These are phyloP conservation scores for Sebastes trivittatus DNA, from an alignment of 2,797 vertebrate genomes.

Conservation along the genomic window DNA sequence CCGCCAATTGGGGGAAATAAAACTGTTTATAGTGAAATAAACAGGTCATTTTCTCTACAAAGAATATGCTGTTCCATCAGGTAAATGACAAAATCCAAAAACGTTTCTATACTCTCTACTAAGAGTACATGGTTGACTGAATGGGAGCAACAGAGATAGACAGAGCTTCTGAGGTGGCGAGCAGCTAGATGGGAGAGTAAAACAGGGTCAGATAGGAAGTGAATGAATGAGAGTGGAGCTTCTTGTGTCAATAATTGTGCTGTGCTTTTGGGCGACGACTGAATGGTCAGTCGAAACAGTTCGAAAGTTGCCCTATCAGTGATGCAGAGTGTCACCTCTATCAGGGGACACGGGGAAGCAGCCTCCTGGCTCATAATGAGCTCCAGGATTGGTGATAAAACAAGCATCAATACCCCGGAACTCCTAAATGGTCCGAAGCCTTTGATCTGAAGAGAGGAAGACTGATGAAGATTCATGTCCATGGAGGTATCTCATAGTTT, in stretches of 20 bases:
- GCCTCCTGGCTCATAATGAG: slow-evolving; percentile 52
- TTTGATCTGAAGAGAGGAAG: slow-evolving; percentile 40
- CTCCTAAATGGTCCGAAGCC: slow-evolving; percentile 14
- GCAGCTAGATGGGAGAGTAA: not conserved
- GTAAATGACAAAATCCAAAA: not conserved
- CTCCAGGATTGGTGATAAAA: slow-evolving; percentile 52
- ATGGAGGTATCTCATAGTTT: slow-evolving; percentile 20
- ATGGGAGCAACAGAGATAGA: not conserved
- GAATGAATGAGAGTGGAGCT: slow-evolving; percentile 28
- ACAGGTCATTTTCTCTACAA: slow-evolving; percentile 4
- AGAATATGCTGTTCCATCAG: not conserved
- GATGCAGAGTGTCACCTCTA: slow-evolving; percentile 43
- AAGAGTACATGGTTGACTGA: slow-evolving; percentile 7
- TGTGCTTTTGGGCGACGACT: slow-evolving; percentile 8
- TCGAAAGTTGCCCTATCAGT: slow-evolving; percentile 35
- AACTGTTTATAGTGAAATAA: not conserved
- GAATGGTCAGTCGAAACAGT: slow-evolving; percentile 38
- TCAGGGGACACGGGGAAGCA: slow-evolving; percentile 9
- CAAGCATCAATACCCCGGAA: slow-evolving; percentile 31
- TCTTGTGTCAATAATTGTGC: slow-evolving; percentile 20
- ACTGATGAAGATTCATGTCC: slow-evolving; percentile 41
- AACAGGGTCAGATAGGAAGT: slow-evolving; percentile 11
- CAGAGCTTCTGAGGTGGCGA: not conserved
- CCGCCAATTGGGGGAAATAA: not conserved
- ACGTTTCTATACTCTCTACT: not conserved